These are phyloP conservation scores for Ommatoiulus sabulosus DNA, from an alignment of 2,888 invertebrate genomes.

Conservation along the genomic window DNA sequence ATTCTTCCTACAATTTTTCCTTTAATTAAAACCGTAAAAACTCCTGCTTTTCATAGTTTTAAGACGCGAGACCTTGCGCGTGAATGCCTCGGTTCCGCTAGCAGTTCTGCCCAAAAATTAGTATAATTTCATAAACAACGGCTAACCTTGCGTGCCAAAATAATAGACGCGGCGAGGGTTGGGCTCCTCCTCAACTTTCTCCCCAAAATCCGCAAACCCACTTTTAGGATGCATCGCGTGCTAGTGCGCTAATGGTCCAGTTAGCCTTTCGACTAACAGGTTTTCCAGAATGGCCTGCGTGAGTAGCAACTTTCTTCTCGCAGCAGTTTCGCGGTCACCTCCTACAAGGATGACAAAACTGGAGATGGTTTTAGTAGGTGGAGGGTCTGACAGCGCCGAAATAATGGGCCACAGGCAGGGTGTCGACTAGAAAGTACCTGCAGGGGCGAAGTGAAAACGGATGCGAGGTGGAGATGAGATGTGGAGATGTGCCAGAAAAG, in stretches of 20 bases:
- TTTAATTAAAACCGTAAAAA: too few species aligned
- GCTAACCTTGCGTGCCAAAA: slow-evolving; percentile 9
- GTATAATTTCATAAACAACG: slow-evolving; percentile 27
- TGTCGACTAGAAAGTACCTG: not conserved
- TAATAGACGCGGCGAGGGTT: slow-evolving; percentile 4
- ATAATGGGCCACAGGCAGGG: not conserved
- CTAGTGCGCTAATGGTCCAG: slow-evolving; percentile 3
- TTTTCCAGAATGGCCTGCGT: not conserved
- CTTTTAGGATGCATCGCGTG: not conserved
- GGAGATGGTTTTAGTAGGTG: not conserved
- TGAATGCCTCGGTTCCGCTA: slow-evolving; percentile 24
- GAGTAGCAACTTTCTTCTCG: not conserved
- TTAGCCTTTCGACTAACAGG: slow-evolving; percentile 22
- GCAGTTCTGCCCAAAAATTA: not conserved
- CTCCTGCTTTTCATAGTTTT: too few species aligned
- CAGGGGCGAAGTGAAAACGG: not conserved
- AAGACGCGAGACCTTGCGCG: not conserved
- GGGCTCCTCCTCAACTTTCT: slow-evolving; percentile 19
- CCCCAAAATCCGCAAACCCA: not conserved
- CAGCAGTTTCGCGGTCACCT: not conserved
- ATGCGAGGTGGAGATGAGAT: not conserved
- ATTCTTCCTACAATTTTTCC: too few species aligned
- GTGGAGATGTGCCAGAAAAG: slow-evolving; percentile 3
- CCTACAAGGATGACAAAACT: not conserved
- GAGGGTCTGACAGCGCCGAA: not conserved